A percentile compares a stretch with the other conserved stretches of the same genome.
Evolutionary conservation across 2,797 vertebrate genomes (phyloP).

Genomic region (Carapus acus): DNA sequence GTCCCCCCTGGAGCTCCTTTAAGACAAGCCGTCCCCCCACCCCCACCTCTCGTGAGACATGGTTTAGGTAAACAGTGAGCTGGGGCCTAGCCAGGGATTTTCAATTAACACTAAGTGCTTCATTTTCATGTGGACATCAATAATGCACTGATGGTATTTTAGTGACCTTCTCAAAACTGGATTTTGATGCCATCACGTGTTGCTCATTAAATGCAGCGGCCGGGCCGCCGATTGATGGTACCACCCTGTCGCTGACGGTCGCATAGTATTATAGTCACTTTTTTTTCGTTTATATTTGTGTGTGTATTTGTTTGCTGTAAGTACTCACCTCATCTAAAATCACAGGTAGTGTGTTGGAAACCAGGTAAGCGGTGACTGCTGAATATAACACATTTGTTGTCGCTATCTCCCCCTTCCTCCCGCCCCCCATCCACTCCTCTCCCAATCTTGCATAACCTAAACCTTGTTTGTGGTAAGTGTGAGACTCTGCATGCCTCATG

Average conservation of each 20-base stretch:
- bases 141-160: conserved; percentile 55
- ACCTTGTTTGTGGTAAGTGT: conserved; percentile 94
- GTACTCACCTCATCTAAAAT: too few relatives aligned
- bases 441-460: conserved; percentile 90
- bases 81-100: conserved; percentile 15
- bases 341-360: too few relatives aligned
- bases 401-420: conserved; percentile 82
- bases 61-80: conserved; percentile 23
- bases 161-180: conserved; percentile 51
- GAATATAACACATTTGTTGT: conserved; percentile 77
- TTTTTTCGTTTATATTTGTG: too few relatives aligned
- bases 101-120: conserved; percentile 18
- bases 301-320: too few relatives aligned
- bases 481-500: conserved; percentile 92
- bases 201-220: conserved; percentile 36
- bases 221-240: conserved; percentile 26
- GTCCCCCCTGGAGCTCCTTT: conserved; percentile 32
- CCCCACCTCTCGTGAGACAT: conserved; percentile 12
- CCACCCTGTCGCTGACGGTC: too few relatives aligned
- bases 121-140: conserved; percentile 36
- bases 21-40: too few relatives aligned
- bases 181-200: conserved; percentile 43
- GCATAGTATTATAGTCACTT: too few relatives aligned
- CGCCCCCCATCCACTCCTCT: conserved; percentile 77
- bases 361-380: conserved; percentile 55